phyloP scores from a whole-genome alignment of 2,113 vertebrate genomes.

The Phasianus colchicus region DNA sequence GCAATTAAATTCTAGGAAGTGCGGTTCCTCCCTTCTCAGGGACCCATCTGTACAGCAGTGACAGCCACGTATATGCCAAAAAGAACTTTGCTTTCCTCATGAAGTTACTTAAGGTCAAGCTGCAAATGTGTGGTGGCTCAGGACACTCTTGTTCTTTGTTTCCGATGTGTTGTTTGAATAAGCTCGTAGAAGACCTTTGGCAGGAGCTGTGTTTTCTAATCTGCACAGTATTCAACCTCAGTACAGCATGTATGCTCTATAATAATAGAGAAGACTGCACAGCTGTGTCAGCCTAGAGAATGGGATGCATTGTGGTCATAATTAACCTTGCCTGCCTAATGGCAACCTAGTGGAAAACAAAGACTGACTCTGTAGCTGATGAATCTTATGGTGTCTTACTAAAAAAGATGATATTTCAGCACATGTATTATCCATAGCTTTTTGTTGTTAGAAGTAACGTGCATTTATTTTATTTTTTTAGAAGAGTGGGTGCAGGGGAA shows the following conservation, averaged over 20 bases:
- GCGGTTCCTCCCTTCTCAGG: not conserved
- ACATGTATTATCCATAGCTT: not conserved
- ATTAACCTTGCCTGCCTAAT: not conserved
- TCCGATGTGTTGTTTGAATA: not conserved
- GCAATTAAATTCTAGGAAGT: not conserved
- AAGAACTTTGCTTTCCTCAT: not conserved
- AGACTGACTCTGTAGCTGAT: not conserved
- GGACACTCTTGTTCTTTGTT: not conserved
- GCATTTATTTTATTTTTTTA: not conserved
- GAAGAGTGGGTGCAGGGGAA: not conserved
- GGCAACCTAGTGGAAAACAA: not conserved
- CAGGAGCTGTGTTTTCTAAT: not conserved
- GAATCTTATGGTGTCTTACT: not conserved
- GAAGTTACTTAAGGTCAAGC: not conserved
- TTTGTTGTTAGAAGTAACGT: not conserved
- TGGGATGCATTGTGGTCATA: not conserved
- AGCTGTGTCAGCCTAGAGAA: not conserved
- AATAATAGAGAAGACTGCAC: not conserved
- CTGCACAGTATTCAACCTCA: not conserved
- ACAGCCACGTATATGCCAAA: not conserved
- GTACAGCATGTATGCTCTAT: accelerated
- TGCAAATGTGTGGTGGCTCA: not conserved
- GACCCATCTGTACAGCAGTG: not conserved
- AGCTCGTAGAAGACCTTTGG: not conserved
- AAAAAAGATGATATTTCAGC: not conserved